Conservation (phyloP, 2,888 invertebrate species). For the Polyommatus iphigenia region DNA sequence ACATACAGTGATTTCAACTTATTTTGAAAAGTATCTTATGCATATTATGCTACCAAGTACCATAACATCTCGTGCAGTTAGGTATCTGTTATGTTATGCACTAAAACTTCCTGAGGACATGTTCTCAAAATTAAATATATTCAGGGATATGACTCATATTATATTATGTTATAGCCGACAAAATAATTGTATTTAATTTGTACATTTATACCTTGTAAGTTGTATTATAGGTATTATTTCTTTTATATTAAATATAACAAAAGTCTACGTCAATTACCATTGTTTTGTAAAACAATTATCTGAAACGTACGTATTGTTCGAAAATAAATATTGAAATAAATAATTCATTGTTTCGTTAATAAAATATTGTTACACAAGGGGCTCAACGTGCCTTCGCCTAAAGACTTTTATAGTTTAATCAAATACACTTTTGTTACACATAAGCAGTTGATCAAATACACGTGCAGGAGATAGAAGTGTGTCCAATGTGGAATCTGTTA, state of each 20-base stretch:
- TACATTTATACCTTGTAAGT: background rate
- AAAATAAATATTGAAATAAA: slow-evolving; percentile 23
- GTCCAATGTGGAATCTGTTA: slow-evolving; percentile 21
- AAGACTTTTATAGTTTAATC: slow-evolving; percentile 22
- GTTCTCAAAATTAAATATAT: background rate
- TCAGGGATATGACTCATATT: background rate
- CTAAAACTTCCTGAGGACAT: no score
- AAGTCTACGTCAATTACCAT: slow-evolving; percentile 24
- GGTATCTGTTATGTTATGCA: no score
- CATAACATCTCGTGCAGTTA: no score
- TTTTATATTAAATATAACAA: slow-evolving; percentile 12
- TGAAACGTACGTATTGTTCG: background rate
- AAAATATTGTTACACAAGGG: background rate
- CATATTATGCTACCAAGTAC: no score
- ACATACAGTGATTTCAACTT: no score
- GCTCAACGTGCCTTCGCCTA: background rate
- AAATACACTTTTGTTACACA: slow-evolving; percentile 16
- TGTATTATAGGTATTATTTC: background rate
- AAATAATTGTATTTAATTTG: slow-evolving; percentile 1
- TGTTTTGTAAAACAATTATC: slow-evolving; percentile 12
- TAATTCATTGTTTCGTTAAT: slow-evolving; percentile 2
- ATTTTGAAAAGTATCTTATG: no score
- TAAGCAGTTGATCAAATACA: slow-evolving; percentile 18
- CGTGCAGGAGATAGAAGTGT: background rate
- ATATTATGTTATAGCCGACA: background rate